Evolutionary conservation across 1,140 invertebrate species (phyloP).

Genomic region (Dendrolimus kikuchii): DNA sequence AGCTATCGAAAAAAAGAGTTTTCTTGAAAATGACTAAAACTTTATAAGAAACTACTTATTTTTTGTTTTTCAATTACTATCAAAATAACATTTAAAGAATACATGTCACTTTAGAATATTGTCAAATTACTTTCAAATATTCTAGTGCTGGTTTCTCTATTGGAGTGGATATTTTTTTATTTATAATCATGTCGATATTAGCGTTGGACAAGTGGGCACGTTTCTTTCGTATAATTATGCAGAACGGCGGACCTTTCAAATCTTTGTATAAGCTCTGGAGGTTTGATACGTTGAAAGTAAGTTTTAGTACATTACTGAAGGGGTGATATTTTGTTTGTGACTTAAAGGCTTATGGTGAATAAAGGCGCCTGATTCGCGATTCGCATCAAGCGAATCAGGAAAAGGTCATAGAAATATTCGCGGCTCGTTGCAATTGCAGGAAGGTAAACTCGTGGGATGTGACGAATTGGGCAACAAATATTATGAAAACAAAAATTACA

Average conservation of each 20-base stretch:
- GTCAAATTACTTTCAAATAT: too few species aligned
- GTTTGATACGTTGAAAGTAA: slow-evolving; percentile 10
- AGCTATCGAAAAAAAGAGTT: too few species aligned
- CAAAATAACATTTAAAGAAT: too few species aligned
- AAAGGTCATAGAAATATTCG: too few species aligned
- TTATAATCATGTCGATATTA: slow-evolving; percentile 20
- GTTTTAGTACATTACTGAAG: not conserved
- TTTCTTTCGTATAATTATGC: slow-evolving; percentile 27
- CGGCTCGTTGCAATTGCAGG: slow-evolving; percentile 21
- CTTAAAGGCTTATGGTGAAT: not conserved
- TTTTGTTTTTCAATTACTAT: too few species aligned
- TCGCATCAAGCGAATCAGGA: too few species aligned
- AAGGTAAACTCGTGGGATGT: slow-evolving; percentile 32
- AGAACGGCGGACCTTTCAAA: slow-evolving; percentile 33
- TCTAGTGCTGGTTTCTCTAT: too few species aligned
- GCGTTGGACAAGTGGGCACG: slow-evolving; percentile 36
- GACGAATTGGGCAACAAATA: slow-evolving; percentile 49
- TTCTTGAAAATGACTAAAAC: too few species aligned
- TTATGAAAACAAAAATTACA: slow-evolving; percentile 45
- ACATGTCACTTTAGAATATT: too few species aligned
- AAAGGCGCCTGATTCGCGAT: too few species aligned
- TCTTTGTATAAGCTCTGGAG: slow-evolving; percentile 34
- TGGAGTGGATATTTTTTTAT: too few species aligned
- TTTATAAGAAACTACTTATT: too few species aligned
- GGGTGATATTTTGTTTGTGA: not conserved